These are phyloP conservation scores for Nebria salina DNA, from an alignment of 2,888 invertebrate species.

Conservation along the genomic window DNA sequence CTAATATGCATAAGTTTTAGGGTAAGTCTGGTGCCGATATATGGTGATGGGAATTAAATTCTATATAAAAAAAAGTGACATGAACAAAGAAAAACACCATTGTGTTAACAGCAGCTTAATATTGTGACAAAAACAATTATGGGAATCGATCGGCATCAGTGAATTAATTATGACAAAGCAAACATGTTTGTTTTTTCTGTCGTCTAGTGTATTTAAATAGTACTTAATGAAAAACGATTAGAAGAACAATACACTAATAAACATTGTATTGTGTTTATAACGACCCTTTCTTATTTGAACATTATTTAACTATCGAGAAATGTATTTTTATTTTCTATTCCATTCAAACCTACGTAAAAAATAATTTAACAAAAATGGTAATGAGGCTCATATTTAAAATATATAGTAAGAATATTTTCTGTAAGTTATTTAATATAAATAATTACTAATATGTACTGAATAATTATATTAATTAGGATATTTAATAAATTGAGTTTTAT, in stretches of 20 bases:
- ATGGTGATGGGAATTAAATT: not conserved
- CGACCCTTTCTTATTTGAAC: not conserved
- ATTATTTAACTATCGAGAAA: not conserved
- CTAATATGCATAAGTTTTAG: too few relatives aligned
- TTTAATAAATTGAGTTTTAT: too few relatives aligned
- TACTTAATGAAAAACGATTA: not conserved
- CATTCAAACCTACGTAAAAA: not conserved
- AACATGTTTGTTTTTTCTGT: not conserved
- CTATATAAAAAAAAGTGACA: not conserved
- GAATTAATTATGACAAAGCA: not conserved
- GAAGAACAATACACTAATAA: not conserved
- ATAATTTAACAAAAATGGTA: too few relatives aligned
- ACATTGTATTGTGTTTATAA: not conserved
- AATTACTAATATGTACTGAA: too few relatives aligned
- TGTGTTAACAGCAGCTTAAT: not conserved
- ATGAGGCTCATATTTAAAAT: too few relatives aligned
- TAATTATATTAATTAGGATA: too few relatives aligned
- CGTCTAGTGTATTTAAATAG: not conserved
- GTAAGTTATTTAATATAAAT: too few relatives aligned
- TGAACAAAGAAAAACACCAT: not conserved
- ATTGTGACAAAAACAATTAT: not conserved
- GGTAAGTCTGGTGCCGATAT: not conserved
- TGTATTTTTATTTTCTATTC: not conserved
- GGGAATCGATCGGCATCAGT: not conserved
- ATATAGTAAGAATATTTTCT: too few relatives aligned